Conservation (phyloP, 1,140 invertebrate species). For the Neodiprion pinetum region DNA sequence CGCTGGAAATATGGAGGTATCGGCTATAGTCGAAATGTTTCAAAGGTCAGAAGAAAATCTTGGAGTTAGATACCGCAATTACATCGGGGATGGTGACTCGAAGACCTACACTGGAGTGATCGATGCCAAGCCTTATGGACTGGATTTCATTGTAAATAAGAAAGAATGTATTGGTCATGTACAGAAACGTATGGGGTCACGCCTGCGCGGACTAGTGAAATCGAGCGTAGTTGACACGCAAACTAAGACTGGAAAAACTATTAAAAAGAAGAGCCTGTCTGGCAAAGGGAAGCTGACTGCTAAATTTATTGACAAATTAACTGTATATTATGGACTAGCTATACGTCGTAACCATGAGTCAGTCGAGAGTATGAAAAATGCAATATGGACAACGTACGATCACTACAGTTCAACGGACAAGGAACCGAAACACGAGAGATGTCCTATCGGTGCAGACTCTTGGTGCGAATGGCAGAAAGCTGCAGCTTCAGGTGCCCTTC, state of each 20-base stretch:
- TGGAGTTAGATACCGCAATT: slow-evolving; percentile 9
- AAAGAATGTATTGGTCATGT: slow-evolving; percentile 16
- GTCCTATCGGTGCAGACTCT: slow-evolving; percentile 36
- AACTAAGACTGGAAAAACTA: slow-evolving; percentile 21
- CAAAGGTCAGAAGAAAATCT: not conserved
- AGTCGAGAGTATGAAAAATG: slow-evolving; percentile 42
- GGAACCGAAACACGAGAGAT: slow-evolving; percentile 31
- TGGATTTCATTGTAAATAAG: slow-evolving; percentile 28
- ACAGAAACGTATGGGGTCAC: slow-evolving; percentile 11
- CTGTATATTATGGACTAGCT: slow-evolving; percentile 41
- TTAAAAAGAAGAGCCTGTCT: not conserved
- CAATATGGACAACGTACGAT: slow-evolving; percentile 43
- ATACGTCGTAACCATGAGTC: slow-evolving; percentile 28
- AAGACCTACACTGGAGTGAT: slow-evolving; percentile 25
- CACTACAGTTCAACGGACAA: slow-evolving; percentile 43
- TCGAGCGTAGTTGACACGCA: slow-evolving; percentile 23
- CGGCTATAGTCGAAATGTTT: slow-evolving; percentile 5
- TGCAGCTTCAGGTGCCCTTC: slow-evolving; percentile 25
- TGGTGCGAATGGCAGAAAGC: slow-evolving; percentile 20
- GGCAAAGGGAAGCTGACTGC: slow-evolving; percentile 31
- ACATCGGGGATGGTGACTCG: slow-evolving; percentile 12
- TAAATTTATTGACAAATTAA: slow-evolving; percentile 37
- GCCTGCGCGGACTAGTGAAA: slow-evolving; percentile 23
- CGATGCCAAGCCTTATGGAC: slow-evolving; percentile 31
- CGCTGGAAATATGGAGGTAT: slow-evolving; percentile 1